Conservation (phyloP, 1,140 invertebrate genomes). For the Armadillidium nasatum region DNA sequence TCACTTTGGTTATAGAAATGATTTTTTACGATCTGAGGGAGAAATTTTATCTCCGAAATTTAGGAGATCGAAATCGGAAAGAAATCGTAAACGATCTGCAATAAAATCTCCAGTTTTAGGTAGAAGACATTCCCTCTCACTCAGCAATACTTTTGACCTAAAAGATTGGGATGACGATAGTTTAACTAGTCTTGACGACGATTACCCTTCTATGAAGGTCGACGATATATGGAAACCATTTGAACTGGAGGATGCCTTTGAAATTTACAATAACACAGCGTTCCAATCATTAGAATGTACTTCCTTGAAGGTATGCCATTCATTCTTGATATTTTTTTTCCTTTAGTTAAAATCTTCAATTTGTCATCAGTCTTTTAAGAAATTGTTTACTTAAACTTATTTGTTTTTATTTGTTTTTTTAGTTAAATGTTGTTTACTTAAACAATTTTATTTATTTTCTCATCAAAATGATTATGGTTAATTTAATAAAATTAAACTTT, state of each 20-base stretch:
- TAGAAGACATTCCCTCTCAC: not conserved
- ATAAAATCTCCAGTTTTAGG: slow-evolving; percentile 1
- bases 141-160: not conserved
- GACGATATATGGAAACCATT: not conserved
- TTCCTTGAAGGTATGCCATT: no score
- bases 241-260: not conserved
- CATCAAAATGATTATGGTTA: no score
- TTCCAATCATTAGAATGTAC: not conserved
- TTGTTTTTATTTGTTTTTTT: no score
- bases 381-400: no score
- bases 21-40: not conserved
- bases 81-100: not conserved
- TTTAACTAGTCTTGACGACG: not conserved
- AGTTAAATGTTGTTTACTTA: no score
- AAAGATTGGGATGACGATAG: not conserved
- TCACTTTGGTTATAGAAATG: not conserved
- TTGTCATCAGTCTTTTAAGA: no score
- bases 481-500: no score
- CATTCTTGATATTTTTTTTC: no score
- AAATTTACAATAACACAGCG: not conserved
- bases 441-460: no score
- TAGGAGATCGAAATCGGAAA: not conserved
- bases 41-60: not conserved
- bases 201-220: not conserved
- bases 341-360: no score